Base-by-base conservation (phyloP, 2,797 vertebrate genomes). In the Catostomus latipinnis region DNA sequence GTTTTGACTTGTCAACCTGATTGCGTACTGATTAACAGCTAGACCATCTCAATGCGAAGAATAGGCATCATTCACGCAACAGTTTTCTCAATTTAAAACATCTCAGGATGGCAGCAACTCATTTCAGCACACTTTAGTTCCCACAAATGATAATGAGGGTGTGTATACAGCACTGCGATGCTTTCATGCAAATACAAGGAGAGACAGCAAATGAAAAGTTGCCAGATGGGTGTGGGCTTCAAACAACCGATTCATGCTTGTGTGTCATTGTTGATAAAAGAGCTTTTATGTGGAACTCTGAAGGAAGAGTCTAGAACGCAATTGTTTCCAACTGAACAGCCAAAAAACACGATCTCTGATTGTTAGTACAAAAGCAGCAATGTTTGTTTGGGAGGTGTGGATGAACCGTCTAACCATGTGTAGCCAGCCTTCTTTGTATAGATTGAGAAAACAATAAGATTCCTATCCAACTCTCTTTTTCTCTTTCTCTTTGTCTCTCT, bases 401-500 rank as follows among this genome's bases (percentile, higher is more conserved):
- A 74, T 18, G 34, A 70, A 69, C 53, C 45, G 11, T 61, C 45
- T 54, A 77, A 76, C 57, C 12, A 71, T 57, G 70, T 45, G 22
- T 9, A 70, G 6, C 4, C n/a, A 71, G 65, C 12, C 16, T 58
- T 45, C 34, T 43, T 70, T 76, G 71, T 72, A 71, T 77, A 60
- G 75, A 50, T 18, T 71, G 69, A 68, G 1, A 4, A 69, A 9
- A 80, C 57, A 71, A 81, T 34, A 48, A 49, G 6, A 14, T 48
- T 53, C 79, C 18, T 45, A 12, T 67, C 49, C 69, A 16, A 73
- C 48, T 79, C 49, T 88, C 9, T 88, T 74, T 80, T 10, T 58
- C 58, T 69, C 18, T 79, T 6, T 60, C 12, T 58, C 6, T 80
- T 8, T 80, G 7, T 88, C 6, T 88, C 65, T 81, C 22, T 93